Base-by-base conservation (phyloP, 2,113 vertebrate species). In the Prinia subflava region DNA sequence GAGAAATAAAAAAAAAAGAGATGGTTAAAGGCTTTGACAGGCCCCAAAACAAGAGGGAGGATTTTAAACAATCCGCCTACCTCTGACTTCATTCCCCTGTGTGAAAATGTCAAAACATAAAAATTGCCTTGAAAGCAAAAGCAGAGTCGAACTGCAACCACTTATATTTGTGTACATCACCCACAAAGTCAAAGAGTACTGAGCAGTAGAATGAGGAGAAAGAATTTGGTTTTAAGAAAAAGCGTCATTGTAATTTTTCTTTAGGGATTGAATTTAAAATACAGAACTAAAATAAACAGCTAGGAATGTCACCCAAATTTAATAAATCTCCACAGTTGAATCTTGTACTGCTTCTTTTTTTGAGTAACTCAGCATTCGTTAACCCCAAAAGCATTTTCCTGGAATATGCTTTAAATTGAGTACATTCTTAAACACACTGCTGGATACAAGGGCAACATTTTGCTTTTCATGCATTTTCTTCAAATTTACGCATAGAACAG, bases 61-160 rank as follows among this genome's bases (percentile, higher is more conserved):
- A 89, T 71, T 88, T 84, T 46, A 76, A 89, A 74, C 44, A 82
- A 47, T 65, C 52, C 21, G 13, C 50, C 91, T 62, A 70, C 42
- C 39, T 75, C 84, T 92, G 63, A 79, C 46, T 92, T 89, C 41
- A 75, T 84, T 92, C 62, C 41, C 83, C 62, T 49, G 65, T 68
- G 83, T 71, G 57, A 91, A 94, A 91, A 91, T 80, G 87, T 92
- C 91, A 95, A 94, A 94, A 91, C 4, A 5, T 62, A 79, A 87
- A 87, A 89, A 83, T 27, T 91, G 81, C 42, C 69, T 87, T 30
- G 55, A 91, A 91, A 92, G 87, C 49, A 82, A 92, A 91, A 68
- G 68, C 62, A 55, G 59, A 92, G 41, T 55, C 0, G 0, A 73
- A 83, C 59, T 60, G 68, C 55, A 83, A 74, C 30, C 47, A 83